Evolutionary conservation across 2,797 vertebrate genomes (phyloP), one percentile per base, ranked within the genome.

Genomic region (Anas bernieri): DNA sequence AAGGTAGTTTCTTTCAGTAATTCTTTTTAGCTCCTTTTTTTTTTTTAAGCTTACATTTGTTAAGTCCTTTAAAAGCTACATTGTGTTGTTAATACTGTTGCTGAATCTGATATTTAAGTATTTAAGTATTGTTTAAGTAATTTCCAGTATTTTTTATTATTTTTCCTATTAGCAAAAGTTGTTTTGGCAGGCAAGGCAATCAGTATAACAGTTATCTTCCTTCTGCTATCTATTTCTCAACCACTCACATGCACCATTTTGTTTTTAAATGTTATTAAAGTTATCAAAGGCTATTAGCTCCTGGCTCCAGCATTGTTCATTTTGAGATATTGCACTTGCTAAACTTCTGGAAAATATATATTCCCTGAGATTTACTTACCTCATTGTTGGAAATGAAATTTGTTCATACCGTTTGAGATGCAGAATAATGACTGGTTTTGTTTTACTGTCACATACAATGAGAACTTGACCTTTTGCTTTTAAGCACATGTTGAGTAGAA

Each of bases 401-500:
- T 61, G 1, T 61, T 94, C 18, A n/a, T 61, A 28, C 5, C 35
- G 35, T 83, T 20, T 78, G 37, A 74, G 54, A 78, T 39, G 61
- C 20, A 72, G 16, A 90, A 70, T 77, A 92, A 92, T 78, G 33
- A 83, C 22, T 72, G 50, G 46, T 62, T 93, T 83, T 93, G 54
- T 61, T 88, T 91, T 85, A 59, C 59, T 72, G 62, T 83, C 72
- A 83, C 28, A 55, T 39, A 78, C 35, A 58, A 45, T 39, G 50
- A 87, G 56, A 92, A 81, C 21, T n/a, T 93, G 62, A 90, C 73
- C 76, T 94, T 94, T 96, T 92, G 13, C 39, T 45, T 72, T 52
- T 80, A 63, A 92, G 39, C 52, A 50, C 45, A 61, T 55, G 7
- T 75, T 72, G 31, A 91, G 25, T 70, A 48, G 50, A 35, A 82